Evolutionary conservation across 2,113 vertebrate species (phyloP), one percentile per base, ranked within the genome.

Genomic region (Lepidothrix coronata): DNA sequence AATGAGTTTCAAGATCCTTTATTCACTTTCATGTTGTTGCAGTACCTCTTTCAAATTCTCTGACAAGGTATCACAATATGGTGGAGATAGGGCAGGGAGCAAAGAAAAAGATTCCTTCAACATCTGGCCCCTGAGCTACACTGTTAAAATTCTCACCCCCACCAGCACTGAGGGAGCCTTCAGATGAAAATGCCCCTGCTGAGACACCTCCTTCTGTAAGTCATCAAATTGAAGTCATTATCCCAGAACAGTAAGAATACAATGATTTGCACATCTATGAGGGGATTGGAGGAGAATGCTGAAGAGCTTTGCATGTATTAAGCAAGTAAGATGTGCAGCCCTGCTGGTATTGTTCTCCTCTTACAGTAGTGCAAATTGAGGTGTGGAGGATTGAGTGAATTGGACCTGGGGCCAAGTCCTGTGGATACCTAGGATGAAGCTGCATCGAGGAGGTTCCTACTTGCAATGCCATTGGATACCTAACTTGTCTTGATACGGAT

Each of bases 231-330:
- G 66, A 79, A 92, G 83, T 92, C 86, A 85, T 96, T 96, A 87
- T 87, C 91, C 25, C 28, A 28, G 49, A 91, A 87, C 11, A 54
- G 88, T 61, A 21, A 81, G 81, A 72, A 78, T 46, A 87, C 52
- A 58, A 8, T 22, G 31, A 95, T 97, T 96, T 96, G 91, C 96
- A 94, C 66, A 85, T 94, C 92, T 82, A 66, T 96, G 80, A 82
- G 49, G 83, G 84, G 84, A 87, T 95, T 90, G 91, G 80, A 63
- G 52, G 82, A 85, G 67, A 74, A 35, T 85, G 76, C 76, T 87
- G 20, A 96, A 96, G 86, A 85, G 95, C 88, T 97, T 97, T 94
- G 88, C 96, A 96, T 85, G 10, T 70, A 58, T 93, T 95, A 66
- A 89, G 70, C 88, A 95, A 76, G 88, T 95, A 89, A 87, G 63